Evolutionary conservation across 1,140 invertebrate species (phyloP).

Genomic region (Manduca sexta): DNA sequence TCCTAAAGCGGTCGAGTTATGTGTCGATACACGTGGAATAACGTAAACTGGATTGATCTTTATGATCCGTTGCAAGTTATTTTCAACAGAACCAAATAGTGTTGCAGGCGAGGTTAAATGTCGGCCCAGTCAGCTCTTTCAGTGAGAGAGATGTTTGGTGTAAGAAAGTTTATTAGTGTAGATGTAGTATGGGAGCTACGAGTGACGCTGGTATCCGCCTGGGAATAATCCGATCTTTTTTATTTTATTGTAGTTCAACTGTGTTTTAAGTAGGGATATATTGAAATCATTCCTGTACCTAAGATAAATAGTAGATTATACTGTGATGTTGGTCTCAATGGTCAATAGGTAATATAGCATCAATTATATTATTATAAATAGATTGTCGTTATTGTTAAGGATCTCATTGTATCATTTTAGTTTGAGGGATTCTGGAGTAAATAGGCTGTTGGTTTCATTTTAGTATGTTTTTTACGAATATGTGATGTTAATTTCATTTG

Average conservation of each 20-base stretch:
- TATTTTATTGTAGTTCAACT: constrained; percentile 57
- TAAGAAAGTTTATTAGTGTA: too few relatives aligned
- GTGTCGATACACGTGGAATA: too few relatives aligned
- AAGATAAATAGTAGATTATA: constrained; percentile 69
- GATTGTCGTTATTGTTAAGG: constrained; percentile 70
- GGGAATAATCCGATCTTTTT: constrained; percentile 39
- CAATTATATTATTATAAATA: constrained; percentile 71
- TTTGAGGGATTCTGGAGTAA: constrained; percentile 60
- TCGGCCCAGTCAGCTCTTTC: background rate
- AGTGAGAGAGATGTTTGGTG: background rate
- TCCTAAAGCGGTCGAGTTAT: too few relatives aligned
- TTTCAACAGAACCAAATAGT: too few relatives aligned
- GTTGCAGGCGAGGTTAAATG: too few relatives aligned
- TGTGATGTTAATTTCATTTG: constrained; percentile 14
- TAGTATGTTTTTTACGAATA: constrained; percentile 24
- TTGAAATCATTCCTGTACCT: constrained; percentile 70
- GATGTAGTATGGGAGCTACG: background rate
- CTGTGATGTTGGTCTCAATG: constrained; percentile 70
- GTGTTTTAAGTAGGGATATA: constrained; percentile 51
- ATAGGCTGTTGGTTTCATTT: constrained; percentile 45
- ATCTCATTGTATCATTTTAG: constrained; percentile 64
- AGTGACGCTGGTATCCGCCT: constrained; percentile 19
- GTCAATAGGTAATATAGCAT: constrained; percentile 67
- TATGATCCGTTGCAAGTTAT: too few relatives aligned
- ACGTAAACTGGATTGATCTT: too few relatives aligned